These are phyloP conservation scores for Ryuthela nishihirai DNA, from an alignment of 2,888 invertebrate genomes.

Conservation along the genomic window DNA sequence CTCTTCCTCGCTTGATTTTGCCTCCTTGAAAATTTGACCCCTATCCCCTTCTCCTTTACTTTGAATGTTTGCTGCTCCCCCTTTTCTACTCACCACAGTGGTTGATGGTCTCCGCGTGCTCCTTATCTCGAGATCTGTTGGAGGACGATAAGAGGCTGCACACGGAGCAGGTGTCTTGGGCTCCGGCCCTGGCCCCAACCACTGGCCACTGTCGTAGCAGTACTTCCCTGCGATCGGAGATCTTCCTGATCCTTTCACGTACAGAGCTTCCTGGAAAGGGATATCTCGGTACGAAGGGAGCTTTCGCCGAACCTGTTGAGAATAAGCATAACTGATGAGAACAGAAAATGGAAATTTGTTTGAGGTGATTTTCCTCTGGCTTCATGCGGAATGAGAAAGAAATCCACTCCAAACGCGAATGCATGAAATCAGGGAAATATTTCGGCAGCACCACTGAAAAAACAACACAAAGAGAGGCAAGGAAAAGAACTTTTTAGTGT, in stretches of 20 bases:
- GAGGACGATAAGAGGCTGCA: constrained; percentile 20
- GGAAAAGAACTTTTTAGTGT: no score
- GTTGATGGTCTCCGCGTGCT: constrained; percentile 23
- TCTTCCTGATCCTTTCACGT: constrained; percentile 4
- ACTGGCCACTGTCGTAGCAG: constrained; percentile 24
- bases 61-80: neutral
- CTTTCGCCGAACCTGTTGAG: constrained; percentile 13
- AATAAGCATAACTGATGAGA: no score
- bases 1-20: no score
- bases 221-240: constrained; percentile 17
- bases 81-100: constrained; percentile 11
- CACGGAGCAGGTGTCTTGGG: constrained; percentile 9
- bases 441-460: no score
- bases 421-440: no score
- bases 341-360: no score
- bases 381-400: no score
- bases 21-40: no score
- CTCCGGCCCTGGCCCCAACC: constrained; percentile 34
- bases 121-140: constrained; percentile 20
- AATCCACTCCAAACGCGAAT: no score
- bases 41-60: no score
- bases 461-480: no score
- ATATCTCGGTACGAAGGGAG: constrained; percentile 30
- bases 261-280: constrained; percentile 29
- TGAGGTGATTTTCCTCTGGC: no score